Base-by-base conservation (phyloP, 1,140 invertebrate genomes). In the Nebria ingens region DNA sequence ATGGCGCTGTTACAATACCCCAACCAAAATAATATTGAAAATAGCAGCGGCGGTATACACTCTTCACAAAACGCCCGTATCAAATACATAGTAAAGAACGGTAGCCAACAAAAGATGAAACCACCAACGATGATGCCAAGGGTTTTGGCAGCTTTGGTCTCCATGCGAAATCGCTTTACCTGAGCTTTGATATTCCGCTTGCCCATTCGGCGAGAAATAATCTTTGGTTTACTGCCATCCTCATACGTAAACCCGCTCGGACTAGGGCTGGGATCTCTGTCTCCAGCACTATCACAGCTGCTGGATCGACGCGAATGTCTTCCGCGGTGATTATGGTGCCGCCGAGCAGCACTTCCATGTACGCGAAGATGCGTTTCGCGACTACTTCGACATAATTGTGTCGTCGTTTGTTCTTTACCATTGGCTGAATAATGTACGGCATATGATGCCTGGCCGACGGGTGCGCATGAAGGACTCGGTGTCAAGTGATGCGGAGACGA, bases 1-100 rank as follows among this genome's bases (percentile, higher is more conserved):
- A 95, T 86, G 19, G 93, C 92, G 11, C 89, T 94, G 71, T 98
- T 98, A 68, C 91, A 92, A 70, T 98, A 98, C 1, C 95, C 95
- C 20, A 98, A 78, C 93, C 94, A 98, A 72, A 97, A 97, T 4
- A 97, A 81, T 1, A 97, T 81, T 38, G 88, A 93, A 72, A 97
- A 93, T 25, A 92, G 73, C 42, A 89, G 77, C 1, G 83, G 81
- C 53, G 86, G 80, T 23, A 92, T 89, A 69, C 87, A 91, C 53
- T 83, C 79, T 1, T 79, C 78, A 61, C 86, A 91, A 66, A 95
- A 92, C 0, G 87, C 89, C 52, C 87, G 77, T 19, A 91, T 78
- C 21, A 95, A 76, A 69, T 97, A 97, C 76, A 94, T 85, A 4
- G 87, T 91, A 76, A 97, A 97, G 75, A 97, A 97, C 0, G 93